Percentiles rank a stretch among this genome's conserved stretches.
phyloP scores from a whole-genome alignment of 2,888 invertebrate species.

The Loripinus fragilis region DNA sequence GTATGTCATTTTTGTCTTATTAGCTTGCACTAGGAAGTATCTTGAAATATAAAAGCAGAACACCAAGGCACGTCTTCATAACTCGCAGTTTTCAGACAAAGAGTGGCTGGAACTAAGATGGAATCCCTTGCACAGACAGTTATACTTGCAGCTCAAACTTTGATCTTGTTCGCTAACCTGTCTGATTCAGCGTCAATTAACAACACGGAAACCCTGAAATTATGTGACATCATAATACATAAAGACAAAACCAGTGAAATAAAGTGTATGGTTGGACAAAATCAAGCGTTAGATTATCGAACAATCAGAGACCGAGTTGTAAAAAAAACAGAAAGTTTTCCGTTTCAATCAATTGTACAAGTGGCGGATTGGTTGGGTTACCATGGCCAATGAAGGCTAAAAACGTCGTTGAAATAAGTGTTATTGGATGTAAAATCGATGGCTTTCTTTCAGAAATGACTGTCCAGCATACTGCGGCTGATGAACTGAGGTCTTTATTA shows the following conservation, averaged over 20 bases:
- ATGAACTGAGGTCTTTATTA: constrained; percentile 38
- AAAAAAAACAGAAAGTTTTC: constrained; percentile 35
- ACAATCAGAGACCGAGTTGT: constrained; percentile 37
- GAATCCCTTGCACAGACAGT: background rate
- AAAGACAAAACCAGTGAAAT: constrained; percentile 15
- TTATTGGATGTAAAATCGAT: constrained; percentile 36
- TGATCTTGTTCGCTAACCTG: background rate
- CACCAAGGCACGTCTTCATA: background rate
- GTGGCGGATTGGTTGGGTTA: constrained; percentile 41
- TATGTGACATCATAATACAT: constrained; percentile 24
- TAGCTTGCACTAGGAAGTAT: constrained; percentile 13
- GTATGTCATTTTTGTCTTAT: constrained; percentile 12
- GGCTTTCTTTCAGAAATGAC: constrained; percentile 58
- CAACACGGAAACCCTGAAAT: constrained; percentile 6
- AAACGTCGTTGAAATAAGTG: constrained; percentile 43
- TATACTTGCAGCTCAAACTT: background rate
- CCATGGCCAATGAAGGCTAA: constrained; percentile 59
- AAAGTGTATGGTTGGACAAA: constrained; percentile 37
- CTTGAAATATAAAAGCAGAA: background rate
- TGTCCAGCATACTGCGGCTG: constrained; percentile 14
- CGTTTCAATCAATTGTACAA: constrained; percentile 33
- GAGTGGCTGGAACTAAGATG: background rate
- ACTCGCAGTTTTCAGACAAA: background rate
- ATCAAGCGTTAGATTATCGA: constrained; percentile 46
- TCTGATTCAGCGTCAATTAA: background rate